Evolutionary conservation across 2,888 invertebrate species (phyloP).

Genomic region (Calliopum simillimum): DNA sequence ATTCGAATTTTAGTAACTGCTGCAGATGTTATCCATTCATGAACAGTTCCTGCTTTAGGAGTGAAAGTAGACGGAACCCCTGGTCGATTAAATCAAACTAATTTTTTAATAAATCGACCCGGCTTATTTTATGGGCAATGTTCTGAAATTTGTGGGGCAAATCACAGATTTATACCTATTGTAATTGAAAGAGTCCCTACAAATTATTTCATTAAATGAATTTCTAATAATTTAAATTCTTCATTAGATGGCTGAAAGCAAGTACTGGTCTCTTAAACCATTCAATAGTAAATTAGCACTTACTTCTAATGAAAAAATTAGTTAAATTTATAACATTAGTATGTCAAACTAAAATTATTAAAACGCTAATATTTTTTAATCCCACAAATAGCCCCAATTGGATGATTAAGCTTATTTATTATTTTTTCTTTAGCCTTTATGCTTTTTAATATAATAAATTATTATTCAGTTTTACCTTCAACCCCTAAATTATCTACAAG

Average conservation of each 20-base stretch:
- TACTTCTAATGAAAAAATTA: slow-evolving; percentile 74
- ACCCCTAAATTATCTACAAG: slow-evolving; percentile 58
- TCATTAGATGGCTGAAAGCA: slow-evolving; percentile 78
- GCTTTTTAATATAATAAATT: slow-evolving; percentile 70
- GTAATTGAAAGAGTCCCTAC: slow-evolving; percentile 72
- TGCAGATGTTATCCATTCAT: slow-evolving; percentile 76
- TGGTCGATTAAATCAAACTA: slow-evolving; percentile 75
- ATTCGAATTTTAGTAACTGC: slow-evolving; percentile 75
- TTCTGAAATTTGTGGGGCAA: slow-evolving; percentile 84
- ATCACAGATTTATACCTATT: slow-evolving; percentile 86
- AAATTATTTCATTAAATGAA: slow-evolving; percentile 72
- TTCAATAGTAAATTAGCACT: slow-evolving; percentile 72
- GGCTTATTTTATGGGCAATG: slow-evolving; percentile 81
- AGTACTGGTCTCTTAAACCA: slow-evolving; percentile 80
- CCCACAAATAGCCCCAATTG: slow-evolving; percentile 77
- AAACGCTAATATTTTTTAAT: slow-evolving; percentile 73
- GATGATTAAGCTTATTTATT: slow-evolving; percentile 68
- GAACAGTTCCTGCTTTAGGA: slow-evolving; percentile 74
- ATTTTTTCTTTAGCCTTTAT: slow-evolving; percentile 67
- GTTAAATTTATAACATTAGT: slow-evolving; percentile 72
- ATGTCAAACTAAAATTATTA: slow-evolving; percentile 78
- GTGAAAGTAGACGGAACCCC: slow-evolving; percentile 76
- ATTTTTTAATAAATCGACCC: slow-evolving; percentile 72
- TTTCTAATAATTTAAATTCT: slow-evolving; percentile 65
- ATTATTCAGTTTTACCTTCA: slow-evolving; percentile 67